Base-by-base conservation (phyloP, 2,797 vertebrate genomes). In the Vespertilio murinus region DNA sequence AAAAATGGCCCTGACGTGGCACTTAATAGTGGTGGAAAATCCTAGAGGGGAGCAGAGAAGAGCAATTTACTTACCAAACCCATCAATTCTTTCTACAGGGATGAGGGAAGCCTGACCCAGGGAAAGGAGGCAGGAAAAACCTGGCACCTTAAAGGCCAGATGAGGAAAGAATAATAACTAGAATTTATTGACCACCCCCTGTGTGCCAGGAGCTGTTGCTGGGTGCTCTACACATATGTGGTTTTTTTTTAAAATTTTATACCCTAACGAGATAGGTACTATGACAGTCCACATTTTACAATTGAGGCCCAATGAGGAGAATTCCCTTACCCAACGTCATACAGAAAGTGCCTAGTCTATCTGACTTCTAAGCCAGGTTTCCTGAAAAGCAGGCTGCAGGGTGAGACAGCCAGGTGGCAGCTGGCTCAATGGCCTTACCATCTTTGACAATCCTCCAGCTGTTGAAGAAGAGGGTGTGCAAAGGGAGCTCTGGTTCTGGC, bases 381-480 rank as follows among this genome's bases (percentile, higher is more conserved):
- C 67, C 75, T 61, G 17, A 52, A 4, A 6, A 56, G 42, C 28
- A 56, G 74, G 18, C 28, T 20, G 23, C 35, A 56, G 59, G 64
- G 22, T 10, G 25, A 74, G 65, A 49, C 38, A 22, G 45, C 20
- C 17, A 33, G 54, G 45, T n/a, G 38, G 56, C 14, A 28, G 71
- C 5, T 81, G 47, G 49, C 81, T 0, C 17, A n/a, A 40, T 20
- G 71, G 47, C 73, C 77, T 40, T 96, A 99, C 99, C 98, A 73
- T 99, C 98, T 96, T 96, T 97, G 47, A 98, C 3, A 0, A 99
- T 5, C 79, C 99, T 99, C 99, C 99, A 99, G 52, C 98, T 98
- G 4, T 98, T 97, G 94, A 99, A 98, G 97, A 99, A 99, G 82
- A 98, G 98, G 28, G 96, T 96, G 78, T 96, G 98, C 69, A 99